A percentile compares a stretch with the other conserved stretches of the same genome.
Conservation (phyloP, 2,113 vertebrate genomes). For the Tinamus guttatus region DNA sequence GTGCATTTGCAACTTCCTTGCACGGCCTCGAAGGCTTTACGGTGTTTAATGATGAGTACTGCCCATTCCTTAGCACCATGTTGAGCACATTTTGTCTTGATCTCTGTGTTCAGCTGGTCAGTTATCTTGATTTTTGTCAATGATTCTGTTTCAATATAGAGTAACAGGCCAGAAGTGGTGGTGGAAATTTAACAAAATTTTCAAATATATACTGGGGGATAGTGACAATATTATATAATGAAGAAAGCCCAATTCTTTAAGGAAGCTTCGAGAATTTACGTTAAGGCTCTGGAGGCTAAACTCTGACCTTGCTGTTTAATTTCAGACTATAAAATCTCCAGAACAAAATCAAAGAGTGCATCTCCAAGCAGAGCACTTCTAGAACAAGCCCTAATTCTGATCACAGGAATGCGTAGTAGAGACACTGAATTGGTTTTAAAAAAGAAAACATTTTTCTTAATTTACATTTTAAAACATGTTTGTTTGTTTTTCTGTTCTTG, state of each 20-base stretch:
- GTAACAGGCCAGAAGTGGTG: not conserved
- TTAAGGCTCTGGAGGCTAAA: not conserved
- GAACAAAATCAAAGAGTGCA: not conserved
- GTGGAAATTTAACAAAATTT: not conserved
- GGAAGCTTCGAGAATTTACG: not conserved
- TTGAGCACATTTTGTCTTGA: not conserved
- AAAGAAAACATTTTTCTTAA: not conserved
- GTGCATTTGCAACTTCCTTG: not conserved
- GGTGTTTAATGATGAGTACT: not conserved
- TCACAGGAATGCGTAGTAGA: not conserved
- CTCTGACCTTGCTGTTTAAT: constrained; percentile 5
- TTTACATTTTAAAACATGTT: constrained; percentile 49
- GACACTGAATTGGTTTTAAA: not conserved
- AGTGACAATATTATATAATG: not conserved
- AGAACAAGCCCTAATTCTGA: not conserved
- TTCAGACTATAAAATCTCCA: not conserved
- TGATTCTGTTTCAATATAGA: too few species aligned
- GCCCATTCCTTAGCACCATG: not conserved
- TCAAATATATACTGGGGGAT: not conserved
- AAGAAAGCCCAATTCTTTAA: not conserved
- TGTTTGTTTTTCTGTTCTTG: constrained; percentile 45
- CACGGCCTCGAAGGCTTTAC: not conserved
- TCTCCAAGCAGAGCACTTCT: not conserved
- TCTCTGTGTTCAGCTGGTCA: not conserved
- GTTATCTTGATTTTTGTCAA: not conserved